A percentile compares a stretch with the other conserved stretches of the same genome.
Conservation (phyloP, 1,140 invertebrate species). For the Argopecten irradians region DNA sequence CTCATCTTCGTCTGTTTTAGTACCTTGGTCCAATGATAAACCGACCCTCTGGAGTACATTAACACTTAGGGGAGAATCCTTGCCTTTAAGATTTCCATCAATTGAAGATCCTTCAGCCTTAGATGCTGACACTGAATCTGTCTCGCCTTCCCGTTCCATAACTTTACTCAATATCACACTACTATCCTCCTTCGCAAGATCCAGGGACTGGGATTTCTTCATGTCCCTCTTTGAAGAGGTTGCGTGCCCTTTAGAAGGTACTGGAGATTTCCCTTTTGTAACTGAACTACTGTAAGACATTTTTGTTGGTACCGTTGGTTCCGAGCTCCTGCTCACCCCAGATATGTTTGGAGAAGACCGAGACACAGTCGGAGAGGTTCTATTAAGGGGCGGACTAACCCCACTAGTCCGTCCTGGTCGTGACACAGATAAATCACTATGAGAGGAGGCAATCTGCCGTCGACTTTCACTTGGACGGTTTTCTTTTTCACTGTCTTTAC, state of each 20-base stretch:
- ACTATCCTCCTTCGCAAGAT: background rate
- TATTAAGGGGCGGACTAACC: background rate
- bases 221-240: background rate
- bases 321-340: background rate
- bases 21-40: constrained; percentile 25
- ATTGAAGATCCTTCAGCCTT: background rate
- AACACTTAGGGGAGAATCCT: background rate
- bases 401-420: background rate
- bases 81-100: background rate
- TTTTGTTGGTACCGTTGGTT: background rate
- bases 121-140: background rate
- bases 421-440: background rate
- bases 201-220: background rate
- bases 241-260: background rate
- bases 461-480: constrained; percentile 57
- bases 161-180: background rate
- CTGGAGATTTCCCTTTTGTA: background rate
- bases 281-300: background rate
- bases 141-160: background rate
- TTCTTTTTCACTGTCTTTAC: constrained; percentile 72
- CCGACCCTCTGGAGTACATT: background rate
- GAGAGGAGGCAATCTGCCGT: constrained; percentile 23
- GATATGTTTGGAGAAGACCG: background rate
- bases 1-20: constrained; percentile 27
- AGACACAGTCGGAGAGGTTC: background rate